These are phyloP conservation scores for Hermatobates lingyangjiaoensis DNA, from an alignment of 1,140 invertebrate species.

Conservation along the genomic window DNA sequence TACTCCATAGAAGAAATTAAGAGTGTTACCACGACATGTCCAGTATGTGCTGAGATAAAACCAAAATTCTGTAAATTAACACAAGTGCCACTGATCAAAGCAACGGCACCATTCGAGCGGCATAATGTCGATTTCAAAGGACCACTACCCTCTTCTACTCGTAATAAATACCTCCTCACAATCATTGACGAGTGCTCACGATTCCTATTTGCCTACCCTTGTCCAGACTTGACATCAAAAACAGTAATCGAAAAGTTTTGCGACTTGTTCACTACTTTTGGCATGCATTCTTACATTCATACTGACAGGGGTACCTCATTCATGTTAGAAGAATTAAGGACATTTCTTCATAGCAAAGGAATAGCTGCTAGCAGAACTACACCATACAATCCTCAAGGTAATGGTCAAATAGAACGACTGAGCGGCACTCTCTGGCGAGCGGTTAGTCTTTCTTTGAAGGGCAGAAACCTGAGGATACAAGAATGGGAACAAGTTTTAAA, in stretches of 20 bases:
- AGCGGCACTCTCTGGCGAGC: slow-evolving; percentile 16
- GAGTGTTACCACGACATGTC: background rate
- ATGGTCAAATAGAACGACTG: slow-evolving; percentile 10
- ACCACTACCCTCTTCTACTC: slow-evolving; percentile 15
- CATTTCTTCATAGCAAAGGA: slow-evolving; percentile 4
- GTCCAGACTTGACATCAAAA: slow-evolving; percentile 11
- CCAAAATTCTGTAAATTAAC: background rate
- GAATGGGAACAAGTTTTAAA: background rate
- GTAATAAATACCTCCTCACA: slow-evolving; percentile 18
- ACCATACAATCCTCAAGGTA: slow-evolving; percentile 11
- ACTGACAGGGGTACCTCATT: slow-evolving; percentile 14
- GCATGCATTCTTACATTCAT: slow-evolving; percentile 14
- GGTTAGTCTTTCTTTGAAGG: slow-evolving; percentile 7
- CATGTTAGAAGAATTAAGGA: slow-evolving; percentile 15
- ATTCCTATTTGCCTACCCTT: slow-evolving; percentile 20
- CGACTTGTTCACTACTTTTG: slow-evolving; percentile 15
- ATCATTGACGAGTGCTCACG: slow-evolving; percentile 21
- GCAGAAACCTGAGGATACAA: background rate
- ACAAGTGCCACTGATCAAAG: slow-evolving; percentile 14
- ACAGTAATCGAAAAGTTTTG: slow-evolving; percentile 15
- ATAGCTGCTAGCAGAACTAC: slow-evolving; percentile 13
- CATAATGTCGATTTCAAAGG: slow-evolving; percentile 20
- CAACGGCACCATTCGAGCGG: slow-evolving; percentile 16
- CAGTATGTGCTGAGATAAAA: slow-evolving; percentile 3
- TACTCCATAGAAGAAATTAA: slow-evolving; percentile 4